These are phyloP conservation scores for Hydractinia symbiolongicarpus DNA, from an alignment of 30 jellyfish, hydroid and myxozoan genomes.

Conservation along the genomic window DNA sequence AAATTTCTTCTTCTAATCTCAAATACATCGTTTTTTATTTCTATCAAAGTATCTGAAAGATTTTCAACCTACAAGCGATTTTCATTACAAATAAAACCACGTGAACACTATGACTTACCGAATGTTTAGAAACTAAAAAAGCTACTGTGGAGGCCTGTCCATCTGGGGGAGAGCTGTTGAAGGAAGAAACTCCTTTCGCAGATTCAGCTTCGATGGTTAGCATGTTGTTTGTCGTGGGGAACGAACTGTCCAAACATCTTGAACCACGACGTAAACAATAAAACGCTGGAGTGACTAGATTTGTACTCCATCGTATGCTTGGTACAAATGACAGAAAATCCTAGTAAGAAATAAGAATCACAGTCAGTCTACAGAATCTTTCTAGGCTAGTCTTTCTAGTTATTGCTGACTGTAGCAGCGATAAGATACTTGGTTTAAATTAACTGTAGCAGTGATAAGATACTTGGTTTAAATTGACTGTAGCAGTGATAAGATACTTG, in stretches of 20 bases:
- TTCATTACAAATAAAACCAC: no score
- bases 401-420: background rate
- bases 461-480: background rate
- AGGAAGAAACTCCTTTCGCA: slow-evolving; percentile 11
- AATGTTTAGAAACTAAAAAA: slow-evolving; percentile 11
- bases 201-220: slow-evolving; percentile 16
- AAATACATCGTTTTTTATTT: no score
- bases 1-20: no score
- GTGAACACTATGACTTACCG: background rate
- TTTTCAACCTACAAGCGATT: no score
- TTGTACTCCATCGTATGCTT: slow-evolving; percentile 41
- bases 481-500: background rate
- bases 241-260: slow-evolving; percentile 10
- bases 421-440: no score
- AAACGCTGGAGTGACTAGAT: slow-evolving; percentile 51
- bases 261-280: slow-evolving; percentile 33
- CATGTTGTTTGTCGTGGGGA: slow-evolving; percentile 11
- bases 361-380: slow-evolving; percentile 2
- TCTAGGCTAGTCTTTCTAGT: background rate
- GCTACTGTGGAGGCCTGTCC: slow-evolving; percentile 26
- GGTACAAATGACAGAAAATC: slow-evolving; percentile 59
- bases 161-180: slow-evolving; percentile 35
- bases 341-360: slow-evolving; percentile 27
- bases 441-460: background rate
- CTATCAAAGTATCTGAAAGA: no score